Conservation (phyloP, 2,888 invertebrate genomes). For the Drosophila basisetae region DNA sequence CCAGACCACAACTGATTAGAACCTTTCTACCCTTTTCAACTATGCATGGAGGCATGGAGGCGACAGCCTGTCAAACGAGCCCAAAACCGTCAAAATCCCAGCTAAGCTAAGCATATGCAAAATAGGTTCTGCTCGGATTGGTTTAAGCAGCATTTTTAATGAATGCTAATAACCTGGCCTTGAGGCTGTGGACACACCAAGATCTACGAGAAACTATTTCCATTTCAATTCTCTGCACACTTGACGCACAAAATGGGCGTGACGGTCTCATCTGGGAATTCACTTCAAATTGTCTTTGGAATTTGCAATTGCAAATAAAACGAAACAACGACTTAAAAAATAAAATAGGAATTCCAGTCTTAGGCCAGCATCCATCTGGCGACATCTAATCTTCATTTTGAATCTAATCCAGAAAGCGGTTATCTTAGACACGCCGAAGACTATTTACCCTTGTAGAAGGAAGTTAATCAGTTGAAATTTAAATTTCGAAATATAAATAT, state of each 20-base stretch:
- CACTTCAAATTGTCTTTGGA: constrained; percentile 3
- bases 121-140: constrained; percentile 3
- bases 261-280: background rate
- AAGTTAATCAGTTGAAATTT: background rate
- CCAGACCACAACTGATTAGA: constrained; percentile 28
- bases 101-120: constrained; percentile 46
- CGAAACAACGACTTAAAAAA: background rate
- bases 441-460: background rate
- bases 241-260: constrained; percentile 21
- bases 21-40: constrained; percentile 67
- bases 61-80: constrained; percentile 71
- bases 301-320: constrained; percentile 1
- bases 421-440: background rate
- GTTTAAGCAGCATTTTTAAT: constrained; percentile 30
- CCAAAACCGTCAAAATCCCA: constrained; percentile 28
- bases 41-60: constrained; percentile 10
- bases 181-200: constrained; percentile 9
- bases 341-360: background rate
- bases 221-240: constrained; percentile 19
- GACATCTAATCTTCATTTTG: background rate
- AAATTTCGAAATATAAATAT: background rate
- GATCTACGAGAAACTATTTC: constrained; percentile 9
- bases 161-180: constrained; percentile 38
- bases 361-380: background rate
- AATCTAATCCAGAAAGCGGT: background rate